Base-by-base conservation (phyloP, 23 tunicate genomes). In the Phallusia fumigata region DNA sequence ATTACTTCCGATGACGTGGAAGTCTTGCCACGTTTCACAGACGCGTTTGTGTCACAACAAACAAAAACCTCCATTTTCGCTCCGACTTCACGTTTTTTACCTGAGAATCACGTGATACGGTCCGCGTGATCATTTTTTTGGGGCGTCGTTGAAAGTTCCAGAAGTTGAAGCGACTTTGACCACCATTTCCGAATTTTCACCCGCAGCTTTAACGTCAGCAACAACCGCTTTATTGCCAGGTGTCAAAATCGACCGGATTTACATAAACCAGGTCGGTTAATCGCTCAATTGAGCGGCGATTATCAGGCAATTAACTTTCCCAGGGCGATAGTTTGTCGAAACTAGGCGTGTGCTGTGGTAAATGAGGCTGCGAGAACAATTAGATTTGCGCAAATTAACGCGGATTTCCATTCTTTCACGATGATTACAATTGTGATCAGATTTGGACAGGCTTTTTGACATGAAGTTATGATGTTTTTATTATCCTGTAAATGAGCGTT, bases 331-430 rank as follows among this genome's bases (percentile, higher is more conserved):
- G 28, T 58, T 58, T 58, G 69, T 13, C 69, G 28, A 58, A 24
- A 24, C 8, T 1, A 13, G 69, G 28, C 13, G 28, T 40, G 47
- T 40, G 47, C 47, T 40, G 47, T 40, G 47, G 10, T 40, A 40
- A 5, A 40, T 40, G 47, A 40, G 10, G 47, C 47, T 40, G 47
- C 47, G 47, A 40, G 10, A 13, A 58, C 69, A 58, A 58, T 58
- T 58, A 58, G 28, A 58, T 40, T 40, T 10, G 69, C 69, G 69
- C 11, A 58, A 40, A 58, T 58, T 58, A 58, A 1, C 69, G 28
- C 69, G 69, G 69, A 58, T 58, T 58, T 58, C 69, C 69, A 58
- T 58, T 58, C 69, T 58, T 58, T 58, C 28, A 21, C 69, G n/a
- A n/a, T n/a, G n/a, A n/a, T n/a, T n/a, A 24, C 28, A 24, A 58